phyloP scores from a whole-genome alignment of 1,140 invertebrate species.

The Cataglyphis hispanica region DNA sequence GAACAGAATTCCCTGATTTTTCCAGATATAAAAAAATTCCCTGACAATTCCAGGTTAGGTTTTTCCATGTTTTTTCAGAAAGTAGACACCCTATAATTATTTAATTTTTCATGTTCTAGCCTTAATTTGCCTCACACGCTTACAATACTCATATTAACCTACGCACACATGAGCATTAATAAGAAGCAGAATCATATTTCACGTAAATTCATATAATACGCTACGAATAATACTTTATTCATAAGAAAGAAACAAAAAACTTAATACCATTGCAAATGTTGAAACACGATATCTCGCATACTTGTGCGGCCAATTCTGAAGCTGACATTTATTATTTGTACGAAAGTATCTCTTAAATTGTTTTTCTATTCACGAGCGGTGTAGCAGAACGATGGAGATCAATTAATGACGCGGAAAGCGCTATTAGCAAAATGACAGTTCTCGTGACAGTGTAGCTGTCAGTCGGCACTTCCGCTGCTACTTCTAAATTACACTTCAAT shows the following conservation, averaged over 20 bases:
- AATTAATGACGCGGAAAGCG: constrained; percentile 52
- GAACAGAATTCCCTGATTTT: too few species aligned
- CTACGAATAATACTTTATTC: background rate
- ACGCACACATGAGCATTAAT: too few species aligned
- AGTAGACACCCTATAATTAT: too few species aligned
- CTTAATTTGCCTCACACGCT: too few species aligned
- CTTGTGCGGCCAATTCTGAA: background rate
- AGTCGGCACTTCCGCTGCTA: constrained; percentile 10
- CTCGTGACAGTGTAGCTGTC: constrained; percentile 15
- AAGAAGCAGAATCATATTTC: too few species aligned
- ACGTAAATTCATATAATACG: background rate
- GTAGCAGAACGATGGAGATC: constrained; percentile 18
- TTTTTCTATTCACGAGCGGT: constrained; percentile 27
- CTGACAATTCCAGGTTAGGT: too few species aligned
- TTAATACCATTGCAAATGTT: background rate
- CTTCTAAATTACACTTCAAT: background rate
- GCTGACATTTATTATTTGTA: constrained; percentile 26
- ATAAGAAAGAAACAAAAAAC: background rate
- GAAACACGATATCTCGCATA: background rate
- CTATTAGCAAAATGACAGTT: constrained; percentile 31
- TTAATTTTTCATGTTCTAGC: too few species aligned
- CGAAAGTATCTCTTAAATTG: constrained; percentile 29
- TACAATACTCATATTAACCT: too few species aligned
- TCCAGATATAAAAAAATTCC: too few species aligned
- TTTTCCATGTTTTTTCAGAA: too few species aligned